Evolutionary conservation across 2,888 invertebrate species (phyloP).

Genomic region (Ashinkailepas kermadecensis): DNA sequence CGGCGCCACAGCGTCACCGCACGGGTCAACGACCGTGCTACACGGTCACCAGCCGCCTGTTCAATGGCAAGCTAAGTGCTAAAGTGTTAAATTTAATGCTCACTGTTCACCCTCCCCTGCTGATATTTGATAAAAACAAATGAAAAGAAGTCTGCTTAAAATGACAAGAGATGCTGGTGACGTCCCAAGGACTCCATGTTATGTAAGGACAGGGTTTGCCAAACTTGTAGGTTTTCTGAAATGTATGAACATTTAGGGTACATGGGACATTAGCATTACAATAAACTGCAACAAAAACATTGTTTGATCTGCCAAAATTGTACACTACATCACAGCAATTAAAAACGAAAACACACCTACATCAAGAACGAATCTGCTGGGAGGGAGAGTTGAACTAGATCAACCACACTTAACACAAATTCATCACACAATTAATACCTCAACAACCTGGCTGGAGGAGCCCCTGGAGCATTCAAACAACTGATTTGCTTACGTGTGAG

Average conservation of each 20-base stretch:
- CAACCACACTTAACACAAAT: neutral
- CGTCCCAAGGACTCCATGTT: neutral
- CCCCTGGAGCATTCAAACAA: no score
- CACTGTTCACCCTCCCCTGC: neutral
- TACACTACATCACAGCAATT: neutral
- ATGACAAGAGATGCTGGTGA: neutral
- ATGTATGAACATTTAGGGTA: no score
- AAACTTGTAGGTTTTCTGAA: no score
- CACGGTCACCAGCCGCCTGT: neutral
- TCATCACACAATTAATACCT: neutral
- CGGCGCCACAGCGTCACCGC: neutral
- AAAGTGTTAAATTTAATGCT: neutral
- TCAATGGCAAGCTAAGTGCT: no score
- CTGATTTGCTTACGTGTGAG: neutral
- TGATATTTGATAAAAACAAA: neutral
- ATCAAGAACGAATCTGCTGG: neutral
- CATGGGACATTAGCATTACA: no score
- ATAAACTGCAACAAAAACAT: no score
- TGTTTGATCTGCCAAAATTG: neutral
- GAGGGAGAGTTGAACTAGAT: neutral
- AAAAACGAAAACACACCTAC: neutral
- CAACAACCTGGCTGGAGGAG: neutral
- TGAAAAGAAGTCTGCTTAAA: neutral
- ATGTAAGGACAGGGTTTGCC: no score
- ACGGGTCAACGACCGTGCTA: neutral